These are phyloP conservation scores for Phalacrocorax carbo DNA, from an alignment of 2,113 vertebrate genomes.

Conservation along the genomic window DNA sequence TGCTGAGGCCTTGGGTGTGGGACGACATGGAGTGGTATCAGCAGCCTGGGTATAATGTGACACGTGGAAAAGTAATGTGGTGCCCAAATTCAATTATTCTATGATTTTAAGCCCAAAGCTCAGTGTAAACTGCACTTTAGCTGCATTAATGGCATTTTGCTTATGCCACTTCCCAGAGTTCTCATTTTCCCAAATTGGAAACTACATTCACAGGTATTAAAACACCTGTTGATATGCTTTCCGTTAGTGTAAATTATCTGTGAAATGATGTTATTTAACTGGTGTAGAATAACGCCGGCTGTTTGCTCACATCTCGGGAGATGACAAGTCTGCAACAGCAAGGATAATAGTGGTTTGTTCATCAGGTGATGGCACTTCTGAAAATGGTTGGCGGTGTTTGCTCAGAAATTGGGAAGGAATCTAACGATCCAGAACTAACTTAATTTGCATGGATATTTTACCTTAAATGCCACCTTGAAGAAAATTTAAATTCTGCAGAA, in stretches of 20 bases:
- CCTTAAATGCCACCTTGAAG: constrained; percentile 31
- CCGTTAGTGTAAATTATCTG: not conserved
- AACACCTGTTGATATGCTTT: not conserved
- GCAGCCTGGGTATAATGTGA: not conserved
- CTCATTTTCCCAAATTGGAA: not conserved
- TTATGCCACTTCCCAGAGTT: not conserved
- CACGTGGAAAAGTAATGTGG: not conserved
- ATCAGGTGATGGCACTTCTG: not conserved
- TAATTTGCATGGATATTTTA: constrained; percentile 41
- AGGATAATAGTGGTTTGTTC: not conserved
- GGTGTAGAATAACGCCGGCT: not conserved
- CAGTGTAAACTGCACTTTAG: not conserved
- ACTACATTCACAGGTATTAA: not conserved
- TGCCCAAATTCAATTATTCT: not conserved
- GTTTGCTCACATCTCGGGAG: not conserved
- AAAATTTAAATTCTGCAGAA: not conserved
- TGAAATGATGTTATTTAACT: constrained; percentile 20
- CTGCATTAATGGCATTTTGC: not conserved
- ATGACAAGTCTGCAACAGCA: not conserved
- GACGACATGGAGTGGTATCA: not conserved
- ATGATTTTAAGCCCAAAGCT: not conserved
- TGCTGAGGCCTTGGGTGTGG: not conserved
- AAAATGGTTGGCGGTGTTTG: constrained; percentile 4
- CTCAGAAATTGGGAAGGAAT: constrained; percentile 20
- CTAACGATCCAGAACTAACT: constrained; percentile 12